Percentiles rank a stretch among this genome's conserved stretches.
Evolutionary conservation across 2,113 vertebrate species (phyloP).

Genomic region (Loxodonta africana): DNA sequence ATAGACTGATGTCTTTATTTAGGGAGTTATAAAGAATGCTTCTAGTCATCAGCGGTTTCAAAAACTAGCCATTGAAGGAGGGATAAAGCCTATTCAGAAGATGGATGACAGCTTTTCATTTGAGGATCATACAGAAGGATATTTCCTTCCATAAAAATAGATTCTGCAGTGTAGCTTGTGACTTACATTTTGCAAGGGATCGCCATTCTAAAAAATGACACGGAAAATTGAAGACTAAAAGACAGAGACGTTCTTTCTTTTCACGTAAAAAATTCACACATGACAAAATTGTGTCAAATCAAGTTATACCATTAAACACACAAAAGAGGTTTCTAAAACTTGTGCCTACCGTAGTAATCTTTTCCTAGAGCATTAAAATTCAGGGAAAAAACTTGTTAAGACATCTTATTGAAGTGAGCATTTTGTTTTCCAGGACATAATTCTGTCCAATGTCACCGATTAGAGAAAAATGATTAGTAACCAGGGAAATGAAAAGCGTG

Average conservation of each 20-base stretch:
- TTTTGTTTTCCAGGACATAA: slow-evolving; percentile 75
- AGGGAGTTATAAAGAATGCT: slow-evolving; percentile 88
- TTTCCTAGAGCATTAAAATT: slow-evolving; percentile 59
- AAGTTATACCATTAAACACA: slow-evolving; percentile 72
- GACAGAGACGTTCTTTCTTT: slow-evolving; percentile 76
- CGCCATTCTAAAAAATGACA: slow-evolving; percentile 75
- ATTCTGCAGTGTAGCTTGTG: slow-evolving; percentile 79
- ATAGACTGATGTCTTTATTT: slow-evolving; percentile 90
- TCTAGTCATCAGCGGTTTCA: slow-evolving; percentile 87
- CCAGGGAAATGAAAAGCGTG: neutral
- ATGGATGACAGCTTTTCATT: slow-evolving; percentile 88
- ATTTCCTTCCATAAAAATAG: slow-evolving; percentile 87
- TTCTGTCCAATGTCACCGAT: slow-evolving; percentile 63
- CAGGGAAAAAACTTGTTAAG: slow-evolving; percentile 14
- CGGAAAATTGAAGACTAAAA: slow-evolving; percentile 79
- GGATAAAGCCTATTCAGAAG: slow-evolving; percentile 88
- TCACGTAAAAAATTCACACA: slow-evolving; percentile 65
- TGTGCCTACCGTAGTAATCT: slow-evolving; percentile 44
- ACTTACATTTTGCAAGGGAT: slow-evolving; percentile 82
- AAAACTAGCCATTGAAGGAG: slow-evolving; percentile 84
- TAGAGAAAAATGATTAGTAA: slow-evolving; percentile 68
- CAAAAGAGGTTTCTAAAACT: slow-evolving; percentile 62
- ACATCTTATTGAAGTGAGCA: slow-evolving; percentile 40
- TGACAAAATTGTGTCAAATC: slow-evolving; percentile 79
- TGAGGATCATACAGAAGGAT: slow-evolving; percentile 86